A percentile compares a stretch with the other conserved stretches of the same genome.
Conservation (phyloP, 1,140 invertebrate genomes). For the Anthonomus grandis region DNA sequence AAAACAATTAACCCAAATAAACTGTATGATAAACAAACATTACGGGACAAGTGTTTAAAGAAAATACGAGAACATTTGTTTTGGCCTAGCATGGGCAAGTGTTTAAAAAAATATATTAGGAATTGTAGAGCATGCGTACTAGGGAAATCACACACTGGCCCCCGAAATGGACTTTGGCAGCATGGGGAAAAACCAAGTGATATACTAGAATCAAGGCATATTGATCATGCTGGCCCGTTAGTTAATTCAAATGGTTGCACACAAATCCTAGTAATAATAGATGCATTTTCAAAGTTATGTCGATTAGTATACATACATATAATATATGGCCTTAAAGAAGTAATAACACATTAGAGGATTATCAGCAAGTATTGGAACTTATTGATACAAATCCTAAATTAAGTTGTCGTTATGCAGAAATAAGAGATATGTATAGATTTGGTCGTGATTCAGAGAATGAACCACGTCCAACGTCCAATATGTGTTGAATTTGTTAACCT, state of each 20-base stretch:
- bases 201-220: no score
- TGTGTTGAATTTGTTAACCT: no score
- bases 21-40: conserved; percentile 3
- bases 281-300: conserved; percentile 7
- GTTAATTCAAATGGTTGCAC: conserved; percentile 16
- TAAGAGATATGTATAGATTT: no score
- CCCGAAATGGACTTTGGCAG: conserved; percentile 4
- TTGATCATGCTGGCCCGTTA: no score
- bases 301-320: no score
- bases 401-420: no score
- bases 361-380: no score
- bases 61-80: conserved; percentile 3
- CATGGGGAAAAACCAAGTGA: conserved; percentile 3
- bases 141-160: conserved; percentile 14
- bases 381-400: no score
- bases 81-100: conserved; percentile 13
- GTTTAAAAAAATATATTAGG: conserved; percentile 12
- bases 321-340: no score
- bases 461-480: no score
- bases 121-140: conserved; percentile 11
- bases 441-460: no score
- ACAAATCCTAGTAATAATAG: conserved; percentile 19
- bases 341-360: no score
- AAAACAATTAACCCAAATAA: not conserved
- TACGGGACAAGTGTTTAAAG: conserved; percentile 5